Evolutionary conservation across 2,888 invertebrate genomes (phyloP), one percentile per base, ranked within the genome.

Genomic region (Dynastes hyllus): DNA sequence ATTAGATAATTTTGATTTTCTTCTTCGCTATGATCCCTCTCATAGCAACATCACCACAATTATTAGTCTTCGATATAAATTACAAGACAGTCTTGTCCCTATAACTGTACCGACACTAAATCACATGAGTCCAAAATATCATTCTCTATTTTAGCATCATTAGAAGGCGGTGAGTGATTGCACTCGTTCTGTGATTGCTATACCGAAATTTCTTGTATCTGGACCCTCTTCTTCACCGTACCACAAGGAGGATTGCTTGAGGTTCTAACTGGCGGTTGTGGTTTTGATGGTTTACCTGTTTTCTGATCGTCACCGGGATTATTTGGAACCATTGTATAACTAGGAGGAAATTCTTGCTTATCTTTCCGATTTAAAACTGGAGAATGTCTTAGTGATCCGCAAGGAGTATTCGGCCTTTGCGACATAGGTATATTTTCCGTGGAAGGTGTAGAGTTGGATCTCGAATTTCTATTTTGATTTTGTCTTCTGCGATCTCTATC

Each of bases 131-230:
- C 87, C 70, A 85, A 82, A 32, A 84, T 83, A 80, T 86, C 86
- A 70, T 84, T 84, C 71, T 86, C 85, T n/a, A 86, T 86, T 63
- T 86, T 86, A 79, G 85, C 82, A 80, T 87, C 87, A 16, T 85
- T 86, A 79, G 81, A 83, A 58, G 73, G 67, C 6, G 75, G 29
- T 45, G 83, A 81, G 81, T 81, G 75, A 61, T 79, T 75, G 81
- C 83, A 84, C 86, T 84, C 86, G 80, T 84, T 83, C 80, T 83
- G 82, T 83, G 85, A 84, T 81, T 83, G 91, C 92, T 94, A 95
- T 87, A 95, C 95, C 80, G 94, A 94, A 88, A 95, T 95, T 89
- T 95, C 95, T 89, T 95, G 94, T 84, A 95, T 95, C 89, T 95
- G 95, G 80, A 95, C 95, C 86, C 95, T 92, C 88, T 95, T 95